phyloP scores from a whole-genome alignment of 2,797 vertebrate genomes.

The Poeciliopsis paucimaculata region DNA sequence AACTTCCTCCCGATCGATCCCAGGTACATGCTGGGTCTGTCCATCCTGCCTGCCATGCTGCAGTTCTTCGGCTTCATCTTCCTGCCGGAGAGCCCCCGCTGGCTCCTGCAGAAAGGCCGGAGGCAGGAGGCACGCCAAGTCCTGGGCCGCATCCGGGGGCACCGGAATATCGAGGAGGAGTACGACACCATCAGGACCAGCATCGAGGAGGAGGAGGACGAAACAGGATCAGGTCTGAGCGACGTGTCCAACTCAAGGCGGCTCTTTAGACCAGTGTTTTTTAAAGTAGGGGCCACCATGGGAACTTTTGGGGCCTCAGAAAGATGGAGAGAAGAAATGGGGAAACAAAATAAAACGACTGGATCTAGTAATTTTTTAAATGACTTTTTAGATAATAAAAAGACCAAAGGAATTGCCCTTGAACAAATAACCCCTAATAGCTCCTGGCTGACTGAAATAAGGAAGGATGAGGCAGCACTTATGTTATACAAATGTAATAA shows the following conservation, averaged over 20 bases:
- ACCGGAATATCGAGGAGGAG: conserved; percentile 87
- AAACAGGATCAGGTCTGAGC: conserved; percentile 79
- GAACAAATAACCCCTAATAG: no score
- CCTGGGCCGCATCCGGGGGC: conserved; percentile 87
- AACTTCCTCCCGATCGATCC: not conserved
- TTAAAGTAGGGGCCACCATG: no score
- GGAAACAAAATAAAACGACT: no score
- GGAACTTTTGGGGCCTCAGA: no score
- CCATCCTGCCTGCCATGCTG: conserved; percentile 86
- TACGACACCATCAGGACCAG: conserved; percentile 87
- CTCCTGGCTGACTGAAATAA: no score
- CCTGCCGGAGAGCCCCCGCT: conserved; percentile 95
- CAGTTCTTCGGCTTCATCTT: conserved; percentile 96
- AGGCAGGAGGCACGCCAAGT: conserved; percentile 86
- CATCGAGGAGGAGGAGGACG: conserved; percentile 91
- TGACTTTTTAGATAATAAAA: no score
- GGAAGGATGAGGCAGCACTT: no score
- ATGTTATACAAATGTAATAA: no score
- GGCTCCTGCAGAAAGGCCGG: conserved; percentile 94
- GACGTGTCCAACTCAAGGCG: not conserved
- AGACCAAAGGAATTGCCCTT: no score
- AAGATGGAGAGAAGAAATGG: no score
- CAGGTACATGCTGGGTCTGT: conserved; percentile 97
- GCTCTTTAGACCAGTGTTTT: not conserved
- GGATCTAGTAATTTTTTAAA: no score